phyloP scores from a whole-genome alignment of 2,113 vertebrate genomes.

The Seriola aureovittata region DNA sequence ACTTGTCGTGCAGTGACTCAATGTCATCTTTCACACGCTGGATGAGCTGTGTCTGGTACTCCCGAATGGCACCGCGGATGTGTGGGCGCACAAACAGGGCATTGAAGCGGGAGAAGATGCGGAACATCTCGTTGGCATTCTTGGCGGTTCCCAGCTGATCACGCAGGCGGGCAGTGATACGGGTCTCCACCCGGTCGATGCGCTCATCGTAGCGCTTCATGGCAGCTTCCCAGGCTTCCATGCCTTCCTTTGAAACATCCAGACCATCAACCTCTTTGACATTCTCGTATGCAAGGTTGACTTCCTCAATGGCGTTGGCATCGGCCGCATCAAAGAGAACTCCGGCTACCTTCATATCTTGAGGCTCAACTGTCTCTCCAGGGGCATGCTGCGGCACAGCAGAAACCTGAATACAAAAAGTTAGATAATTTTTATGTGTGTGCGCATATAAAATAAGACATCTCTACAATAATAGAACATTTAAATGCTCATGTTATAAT shows the following conservation, averaged over 20 bases:
- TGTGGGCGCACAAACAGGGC: constrained; percentile 98
- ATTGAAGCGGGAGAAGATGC: constrained; percentile 98
- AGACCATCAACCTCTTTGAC: constrained; percentile 98
- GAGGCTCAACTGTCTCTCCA: constrained; percentile 93
- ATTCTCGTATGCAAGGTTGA: constrained; percentile 98
- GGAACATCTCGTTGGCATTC: constrained; percentile 99
- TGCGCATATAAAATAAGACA: not conserved
- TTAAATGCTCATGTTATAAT: not conserved
- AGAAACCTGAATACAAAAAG: constrained; percentile 86
- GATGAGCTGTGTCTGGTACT: constrained; percentile 98
- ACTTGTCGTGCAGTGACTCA: constrained; percentile 98
- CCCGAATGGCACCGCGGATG: constrained; percentile 96
- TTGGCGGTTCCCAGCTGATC: constrained; percentile 98
- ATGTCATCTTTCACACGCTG: constrained; percentile 99
- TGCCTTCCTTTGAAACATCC: constrained; percentile 98
- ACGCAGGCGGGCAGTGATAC: constrained; percentile 95
- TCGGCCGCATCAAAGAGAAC: constrained; percentile 98
- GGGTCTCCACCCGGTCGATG: constrained; percentile 97
- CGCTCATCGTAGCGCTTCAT: constrained; percentile 98
- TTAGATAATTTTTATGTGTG: too few relatives aligned
- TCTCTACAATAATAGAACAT: not conserved
- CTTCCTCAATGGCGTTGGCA: constrained; percentile 98
- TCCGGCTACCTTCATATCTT: constrained; percentile 96
- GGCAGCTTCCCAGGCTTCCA: constrained; percentile 98
- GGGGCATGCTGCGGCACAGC: constrained; percentile 95